Conservation (phyloP, 1,140 invertebrate genomes). For the Lordiphosa mommai region DNA sequence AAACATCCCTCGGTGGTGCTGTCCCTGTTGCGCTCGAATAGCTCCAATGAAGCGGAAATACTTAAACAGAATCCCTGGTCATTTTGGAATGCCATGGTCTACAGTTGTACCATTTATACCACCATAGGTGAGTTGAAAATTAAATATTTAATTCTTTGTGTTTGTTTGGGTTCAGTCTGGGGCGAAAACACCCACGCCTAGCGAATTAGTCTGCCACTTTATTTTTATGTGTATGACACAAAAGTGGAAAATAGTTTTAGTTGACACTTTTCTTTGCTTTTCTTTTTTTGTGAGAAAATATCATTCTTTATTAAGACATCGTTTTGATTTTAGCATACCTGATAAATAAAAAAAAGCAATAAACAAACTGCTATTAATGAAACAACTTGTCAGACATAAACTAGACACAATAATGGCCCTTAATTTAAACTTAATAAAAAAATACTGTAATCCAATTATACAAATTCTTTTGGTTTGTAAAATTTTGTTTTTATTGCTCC, state of each 20-base stretch:
- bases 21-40: slow-evolving; percentile 33
- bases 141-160: background rate
- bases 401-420: slow-evolving; percentile 16
- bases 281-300: slow-evolving; percentile 8
- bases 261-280: slow-evolving; percentile 7
- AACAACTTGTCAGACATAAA: slow-evolving; percentile 14
- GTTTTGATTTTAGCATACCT: background rate
- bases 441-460: slow-evolving; percentile 7
- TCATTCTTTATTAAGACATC: slow-evolving; percentile 38
- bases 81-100: slow-evolving; percentile 95
- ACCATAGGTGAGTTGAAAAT: slow-evolving; percentile 89
- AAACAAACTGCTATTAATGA: slow-evolving; percentile 21
- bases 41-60: slow-evolving; percentile 17
- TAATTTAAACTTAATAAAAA: too few relatives aligned
- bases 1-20: slow-evolving; percentile 39
- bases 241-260: slow-evolving; percentile 42
- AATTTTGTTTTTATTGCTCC: background rate
- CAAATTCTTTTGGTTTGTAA: background rate
- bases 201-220: background rate
- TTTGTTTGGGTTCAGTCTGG: slow-evolving; percentile 13
- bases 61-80: slow-evolving; percentile 85
- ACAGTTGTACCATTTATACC: slow-evolving; percentile 94
- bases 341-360: slow-evolving; percentile 16
- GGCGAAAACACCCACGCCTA: slow-evolving; percentile 30
- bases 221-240: slow-evolving; percentile 40